Conservation (phyloP, 2,113 vertebrate species). For the Syngnathus floridae region DNA sequence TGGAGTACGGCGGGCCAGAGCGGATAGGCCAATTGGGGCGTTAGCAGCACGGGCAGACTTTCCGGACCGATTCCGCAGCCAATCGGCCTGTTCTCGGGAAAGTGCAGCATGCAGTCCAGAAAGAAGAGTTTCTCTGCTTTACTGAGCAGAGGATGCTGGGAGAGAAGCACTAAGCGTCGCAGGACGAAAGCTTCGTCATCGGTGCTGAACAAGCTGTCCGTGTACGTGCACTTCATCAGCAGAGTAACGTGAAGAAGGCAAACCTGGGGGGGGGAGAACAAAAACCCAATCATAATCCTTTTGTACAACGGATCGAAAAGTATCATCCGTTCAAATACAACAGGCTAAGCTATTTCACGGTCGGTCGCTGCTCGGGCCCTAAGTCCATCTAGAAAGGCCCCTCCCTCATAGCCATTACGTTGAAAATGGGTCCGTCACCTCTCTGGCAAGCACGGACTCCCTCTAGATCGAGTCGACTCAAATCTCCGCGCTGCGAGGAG, state of each 20-base stretch:
- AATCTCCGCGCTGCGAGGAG: too few relatives aligned
- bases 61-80: constrained; percentile 70
- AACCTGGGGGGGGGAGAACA: constrained; percentile 27
- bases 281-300: too few relatives aligned
- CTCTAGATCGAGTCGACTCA: too few relatives aligned
- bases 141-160: constrained; percentile 77
- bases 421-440: too few relatives aligned
- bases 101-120: constrained; percentile 78
- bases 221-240: constrained; percentile 80
- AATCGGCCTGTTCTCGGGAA: constrained; percentile 84
- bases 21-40: constrained; percentile 59
- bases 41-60: constrained; percentile 74
- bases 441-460: too few relatives aligned
- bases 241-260: constrained; percentile 75
- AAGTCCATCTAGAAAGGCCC: too few relatives aligned
- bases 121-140: constrained; percentile 75
- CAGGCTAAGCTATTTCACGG: not conserved
- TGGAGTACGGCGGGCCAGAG: constrained; percentile 79
- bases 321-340: not conserved
- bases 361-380: too few relatives aligned
- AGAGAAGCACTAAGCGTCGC: constrained; percentile 73
- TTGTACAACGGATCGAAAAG: not conserved
- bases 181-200: constrained; percentile 82
- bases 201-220: constrained; percentile 80
- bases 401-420: too few relatives aligned